Conservation (phyloP, 2,888 invertebrate genomes). For the Oxycera nigricornis region DNA sequence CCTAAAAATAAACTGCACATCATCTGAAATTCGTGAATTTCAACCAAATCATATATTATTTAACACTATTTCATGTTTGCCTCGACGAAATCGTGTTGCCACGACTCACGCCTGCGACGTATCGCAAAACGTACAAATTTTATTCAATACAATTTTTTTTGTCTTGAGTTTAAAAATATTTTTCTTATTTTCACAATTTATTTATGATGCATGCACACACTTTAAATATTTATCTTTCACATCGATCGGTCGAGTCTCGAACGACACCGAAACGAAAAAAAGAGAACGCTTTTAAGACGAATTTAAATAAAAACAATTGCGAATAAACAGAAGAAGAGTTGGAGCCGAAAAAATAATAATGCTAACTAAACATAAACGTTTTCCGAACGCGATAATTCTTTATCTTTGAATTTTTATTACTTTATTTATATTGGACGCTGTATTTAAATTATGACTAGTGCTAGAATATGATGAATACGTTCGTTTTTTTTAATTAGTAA, state of each 20-base stretch:
- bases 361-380: not conserved
- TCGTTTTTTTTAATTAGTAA: no score
- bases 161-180: not conserved
- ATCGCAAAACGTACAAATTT: not conserved
- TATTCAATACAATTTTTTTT: not conserved
- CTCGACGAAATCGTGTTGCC: not conserved
- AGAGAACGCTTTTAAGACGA: not conserved
- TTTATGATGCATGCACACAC: not conserved
- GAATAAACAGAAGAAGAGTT: not conserved
- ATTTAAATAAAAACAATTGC: not conserved
- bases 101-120: not conserved
- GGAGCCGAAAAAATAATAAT: not conserved
- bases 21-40: no score
- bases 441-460: not conserved
- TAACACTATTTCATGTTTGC: not conserved
- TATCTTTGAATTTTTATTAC: slow-evolving; percentile 2
- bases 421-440: not conserved
- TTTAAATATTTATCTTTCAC: not conserved
- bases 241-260: not conserved
- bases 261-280: not conserved
- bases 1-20: no score
- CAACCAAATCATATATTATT: no score
- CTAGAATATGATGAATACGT: not conserved
- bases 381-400: not conserved
- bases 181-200: not conserved